Base-by-base conservation (phyloP, 2,113 vertebrate genomes). In the Hippocampus comes region DNA sequence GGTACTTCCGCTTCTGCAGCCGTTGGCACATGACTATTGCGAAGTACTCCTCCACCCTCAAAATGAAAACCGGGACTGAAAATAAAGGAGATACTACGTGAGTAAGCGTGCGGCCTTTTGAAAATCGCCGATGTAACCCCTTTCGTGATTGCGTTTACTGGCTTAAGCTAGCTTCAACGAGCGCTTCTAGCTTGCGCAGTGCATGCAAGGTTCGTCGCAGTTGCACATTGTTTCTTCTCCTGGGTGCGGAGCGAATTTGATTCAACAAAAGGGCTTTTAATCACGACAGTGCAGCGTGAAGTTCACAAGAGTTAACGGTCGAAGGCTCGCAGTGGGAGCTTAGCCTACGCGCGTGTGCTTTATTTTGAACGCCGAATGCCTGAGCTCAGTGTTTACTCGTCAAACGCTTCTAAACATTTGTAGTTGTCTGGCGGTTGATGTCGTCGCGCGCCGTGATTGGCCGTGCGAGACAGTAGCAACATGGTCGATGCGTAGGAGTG, bases 1-100 rank as follows among this genome's bases (percentile, higher is more conserved):
- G 9, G 1, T 34, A 5, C 4, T 15, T 41, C 20, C 9, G 61
- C 3, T 9, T 23, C 12, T 59, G 23, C 56, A 27, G 18, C 20
- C 11, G 5, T 43, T 43, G 21, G 2, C 11, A 43, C 12, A 2
- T 9, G n/a, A 14, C n/a, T 5, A 41, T 23, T 43, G 43, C n/a
- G 67, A 53, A 38, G 9, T 1, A 1, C 4, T 57, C 5, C 0
- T 1, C 1, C 11, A 17, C 18, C 18, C 11, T 42, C 67, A 75
- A 68, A 64, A 89, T 87, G 80, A 83, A 49, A 66, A 76, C 61
- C 69, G 30, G 67, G 9, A 61, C 84, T 65, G 80, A 82, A 73
- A 84, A 73, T 23, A 70, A 71, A 69, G 51, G 68, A 25, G 23
- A 67, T 63, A 12, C 7, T 18, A 63, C 73, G 88, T 90, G 78